These are phyloP conservation scores for Heliconius hortense DNA, from an alignment of 2,888 invertebrate genomes.

Conservation along the genomic window DNA sequence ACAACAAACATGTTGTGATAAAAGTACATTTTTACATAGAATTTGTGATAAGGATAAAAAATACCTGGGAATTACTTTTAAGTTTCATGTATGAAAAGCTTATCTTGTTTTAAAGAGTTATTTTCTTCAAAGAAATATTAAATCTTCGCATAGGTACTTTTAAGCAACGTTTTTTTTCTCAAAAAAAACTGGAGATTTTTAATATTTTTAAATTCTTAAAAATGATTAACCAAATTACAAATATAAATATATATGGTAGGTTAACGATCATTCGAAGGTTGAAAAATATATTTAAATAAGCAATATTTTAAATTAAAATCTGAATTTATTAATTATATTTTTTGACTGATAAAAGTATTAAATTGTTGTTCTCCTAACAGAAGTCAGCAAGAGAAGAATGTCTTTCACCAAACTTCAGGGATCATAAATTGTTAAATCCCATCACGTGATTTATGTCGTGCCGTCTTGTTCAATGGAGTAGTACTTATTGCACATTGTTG, in stretches of 20 bases:
- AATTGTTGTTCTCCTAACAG: too few relatives aligned
- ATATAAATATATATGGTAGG: too few relatives aligned
- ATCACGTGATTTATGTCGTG: constrained; percentile 22
- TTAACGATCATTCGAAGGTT: too few relatives aligned
- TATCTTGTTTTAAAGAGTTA: background rate
- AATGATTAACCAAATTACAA: too few relatives aligned
- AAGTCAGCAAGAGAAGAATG: too few relatives aligned
- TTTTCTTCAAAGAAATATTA: background rate
- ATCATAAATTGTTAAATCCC: background rate
- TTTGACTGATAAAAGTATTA: too few relatives aligned
- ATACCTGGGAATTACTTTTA: background rate
- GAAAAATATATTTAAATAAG: too few relatives aligned
- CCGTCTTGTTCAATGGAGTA: constrained; percentile 33
- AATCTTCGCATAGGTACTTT: background rate
- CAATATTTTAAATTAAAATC: too few relatives aligned
- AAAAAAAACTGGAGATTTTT: too few relatives aligned
- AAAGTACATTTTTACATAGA: background rate
- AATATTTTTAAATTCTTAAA: too few relatives aligned
- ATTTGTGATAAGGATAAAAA: background rate
- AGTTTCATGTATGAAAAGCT: background rate
- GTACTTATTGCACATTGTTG: constrained; percentile 34
- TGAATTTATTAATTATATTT: too few relatives aligned
- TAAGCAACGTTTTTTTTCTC: background rate
- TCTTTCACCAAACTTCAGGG: background rate
- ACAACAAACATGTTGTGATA: too few relatives aligned